A percentile compares a stretch with the other conserved stretches of the same genome.
Evolutionary conservation across 2,113 vertebrate genomes (phyloP).

Genomic region (Coturnix japonica): DNA sequence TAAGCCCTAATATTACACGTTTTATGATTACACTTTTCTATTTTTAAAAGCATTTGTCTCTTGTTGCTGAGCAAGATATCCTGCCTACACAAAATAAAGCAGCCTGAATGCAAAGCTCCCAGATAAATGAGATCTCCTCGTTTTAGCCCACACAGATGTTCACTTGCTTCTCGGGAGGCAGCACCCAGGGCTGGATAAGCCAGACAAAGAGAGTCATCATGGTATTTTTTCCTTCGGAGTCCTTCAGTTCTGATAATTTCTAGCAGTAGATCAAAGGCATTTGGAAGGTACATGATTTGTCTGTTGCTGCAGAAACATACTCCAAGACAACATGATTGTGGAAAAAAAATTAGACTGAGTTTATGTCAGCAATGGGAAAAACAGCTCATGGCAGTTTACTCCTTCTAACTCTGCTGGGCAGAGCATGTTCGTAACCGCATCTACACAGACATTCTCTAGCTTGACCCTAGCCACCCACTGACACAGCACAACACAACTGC

Average conservation of each 20-base stretch:
- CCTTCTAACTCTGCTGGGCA: not conserved
- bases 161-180: not conserved
- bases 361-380: not conserved
- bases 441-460: not conserved
- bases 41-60: conserved; percentile 19
- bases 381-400: not conserved
- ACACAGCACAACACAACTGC: accelerated
- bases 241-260: not conserved
- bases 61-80: not conserved
- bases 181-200: not conserved
- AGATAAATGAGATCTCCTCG: not conserved
- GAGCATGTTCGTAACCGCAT: not conserved
- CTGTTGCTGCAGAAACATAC: not conserved
- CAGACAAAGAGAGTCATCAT: not conserved
- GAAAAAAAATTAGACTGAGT: not conserved
- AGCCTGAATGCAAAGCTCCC: not conserved
- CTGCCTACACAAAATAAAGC: not conserved
- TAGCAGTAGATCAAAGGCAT: not conserved
- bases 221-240: not conserved
- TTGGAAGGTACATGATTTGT: not conserved
- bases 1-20: not conserved
- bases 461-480: not conserved
- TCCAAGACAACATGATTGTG: accelerated
- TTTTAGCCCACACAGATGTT: not conserved
- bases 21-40: not conserved